Evolutionary conservation across 2,888 invertebrate genomes (phyloP), one percentile per base, ranked within the genome.

Genomic region (Hirtodrosophila confusa): DNA sequence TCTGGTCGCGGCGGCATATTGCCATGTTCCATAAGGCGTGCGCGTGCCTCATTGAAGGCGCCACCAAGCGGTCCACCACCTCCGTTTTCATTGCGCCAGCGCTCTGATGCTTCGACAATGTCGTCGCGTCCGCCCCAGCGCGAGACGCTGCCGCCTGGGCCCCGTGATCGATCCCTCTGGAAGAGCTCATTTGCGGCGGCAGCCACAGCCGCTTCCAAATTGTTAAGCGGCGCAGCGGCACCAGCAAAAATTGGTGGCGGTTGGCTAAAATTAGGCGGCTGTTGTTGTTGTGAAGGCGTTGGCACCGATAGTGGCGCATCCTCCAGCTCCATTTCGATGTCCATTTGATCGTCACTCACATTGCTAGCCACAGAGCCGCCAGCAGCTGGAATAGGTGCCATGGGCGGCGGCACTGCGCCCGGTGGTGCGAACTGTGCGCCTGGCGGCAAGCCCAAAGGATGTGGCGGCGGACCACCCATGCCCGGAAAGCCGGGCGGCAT

Each of bases 321-420:
- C n/a, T 92, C 94, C 69, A 94, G 93, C 61, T 94, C 94, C 90
- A 95, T 94, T 90, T 96, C 96, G 40, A 96, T 93, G 74, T 96
- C 96, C 96, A 96, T 96, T 54, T 95, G 95, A 85, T 96, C 96
- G 54, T 95, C 95, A 48, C 93, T 91, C 60, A 89, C 88, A 73
- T 91, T 90, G 1, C 90, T 88, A n/a, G 69, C 63, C 3, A 70
- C 62, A 50, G 77, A 57, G 10, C 72, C 61, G 4, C 47, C 35
- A 1, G 86, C 84, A 74, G 44, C 89, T 24, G 71, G 71, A 41
- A 63, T 68, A 8, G 60, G 45, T 7, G 69, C n/a, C 53, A 75
- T 72, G 4, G 70, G 78, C 2, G 91, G 89, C 3, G 82, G 78
- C 29, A 80, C 63, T n/a, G 80, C 65, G 4, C 74, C 74, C 0